phyloP scores from a whole-genome alignment of 1,140 invertebrate genomes.

The Zelostemma sp. region DNA sequence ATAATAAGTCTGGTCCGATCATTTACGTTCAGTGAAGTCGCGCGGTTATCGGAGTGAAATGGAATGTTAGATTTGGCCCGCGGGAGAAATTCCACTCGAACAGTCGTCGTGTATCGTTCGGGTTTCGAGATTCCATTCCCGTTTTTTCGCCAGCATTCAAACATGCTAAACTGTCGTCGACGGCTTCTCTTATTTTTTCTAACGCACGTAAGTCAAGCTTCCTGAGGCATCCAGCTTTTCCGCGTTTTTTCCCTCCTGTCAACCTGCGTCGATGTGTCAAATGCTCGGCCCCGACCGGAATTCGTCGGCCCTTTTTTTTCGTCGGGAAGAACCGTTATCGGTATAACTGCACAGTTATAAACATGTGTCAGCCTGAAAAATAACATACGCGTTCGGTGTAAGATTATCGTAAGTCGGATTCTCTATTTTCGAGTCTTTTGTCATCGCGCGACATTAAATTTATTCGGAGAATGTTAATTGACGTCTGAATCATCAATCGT shows the following conservation, averaged over 20 bases:
- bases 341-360: background rate
- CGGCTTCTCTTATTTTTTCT: background rate
- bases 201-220: background rate
- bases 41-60: background rate
- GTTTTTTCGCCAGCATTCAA: background rate
- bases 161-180: background rate
- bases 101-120: background rate
- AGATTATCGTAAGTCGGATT: background rate
- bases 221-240: background rate
- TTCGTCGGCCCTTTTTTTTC: background rate
- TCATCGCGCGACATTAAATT: too few relatives aligned
- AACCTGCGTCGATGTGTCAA: background rate
- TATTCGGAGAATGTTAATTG: background rate
- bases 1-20: too few relatives aligned
- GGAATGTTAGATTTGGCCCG: background rate
- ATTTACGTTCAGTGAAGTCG: too few relatives aligned
- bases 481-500: background rate
- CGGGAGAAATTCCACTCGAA: background rate
- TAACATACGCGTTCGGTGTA: background rate
- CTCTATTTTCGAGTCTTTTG: background rate
- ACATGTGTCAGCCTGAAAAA: background rate
- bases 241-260: background rate
- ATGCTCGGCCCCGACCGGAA: background rate
- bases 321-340: background rate
- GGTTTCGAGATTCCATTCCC: background rate